A percentile compares a stretch with the other conserved stretches of the same genome.
Conservation (phyloP, 1,140 invertebrate genomes). For the Drosophila repleta region DNA sequence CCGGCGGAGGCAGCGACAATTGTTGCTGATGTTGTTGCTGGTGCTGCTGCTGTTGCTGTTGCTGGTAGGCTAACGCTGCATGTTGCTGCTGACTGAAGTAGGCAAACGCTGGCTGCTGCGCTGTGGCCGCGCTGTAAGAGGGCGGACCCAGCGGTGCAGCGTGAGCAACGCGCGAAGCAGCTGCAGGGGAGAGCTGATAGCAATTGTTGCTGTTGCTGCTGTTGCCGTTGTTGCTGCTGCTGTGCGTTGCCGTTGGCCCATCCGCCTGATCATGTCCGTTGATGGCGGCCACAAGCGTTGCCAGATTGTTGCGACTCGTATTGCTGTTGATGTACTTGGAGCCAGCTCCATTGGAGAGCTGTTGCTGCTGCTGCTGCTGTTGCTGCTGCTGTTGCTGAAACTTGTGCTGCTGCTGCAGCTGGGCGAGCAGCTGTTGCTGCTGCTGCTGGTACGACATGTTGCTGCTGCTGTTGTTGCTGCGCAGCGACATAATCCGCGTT, state of each 20-base stretch:
- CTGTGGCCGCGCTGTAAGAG: constrained; percentile 69
- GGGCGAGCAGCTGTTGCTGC: constrained; percentile 79
- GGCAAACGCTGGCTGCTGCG: constrained; percentile 62
- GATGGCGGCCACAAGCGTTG: constrained; percentile 78
- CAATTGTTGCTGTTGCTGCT: constrained; percentile 26
- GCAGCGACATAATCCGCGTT: constrained; percentile 67
- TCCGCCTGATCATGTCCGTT: constrained; percentile 69
- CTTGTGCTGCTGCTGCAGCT: constrained; percentile 65
- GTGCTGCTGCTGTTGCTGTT: constrained; percentile 49
- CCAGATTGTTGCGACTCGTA: constrained; percentile 80
- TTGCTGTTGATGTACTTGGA: constrained; percentile 46
- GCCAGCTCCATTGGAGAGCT: constrained; percentile 40
- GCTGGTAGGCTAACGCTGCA: constrained; percentile 41
- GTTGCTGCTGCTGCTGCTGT: constrained; percentile 27
- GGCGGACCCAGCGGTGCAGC: constrained; percentile 59
- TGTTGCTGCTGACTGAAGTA: constrained; percentile 62
- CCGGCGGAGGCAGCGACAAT: constrained; percentile 46
- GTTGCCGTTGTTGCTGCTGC: constrained; percentile 16
- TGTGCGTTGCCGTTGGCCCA: constrained; percentile 9
- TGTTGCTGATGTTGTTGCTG: constrained; percentile 51
- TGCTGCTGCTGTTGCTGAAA: constrained; percentile 29
- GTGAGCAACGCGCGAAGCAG: constrained; percentile 68
- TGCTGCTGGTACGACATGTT: constrained; percentile 76
- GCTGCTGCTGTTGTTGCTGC: constrained; percentile 71
- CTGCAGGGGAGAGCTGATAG: constrained; percentile 68